Conservation (phyloP, 2,113 vertebrate species). For the Vicugna pacos region DNA sequence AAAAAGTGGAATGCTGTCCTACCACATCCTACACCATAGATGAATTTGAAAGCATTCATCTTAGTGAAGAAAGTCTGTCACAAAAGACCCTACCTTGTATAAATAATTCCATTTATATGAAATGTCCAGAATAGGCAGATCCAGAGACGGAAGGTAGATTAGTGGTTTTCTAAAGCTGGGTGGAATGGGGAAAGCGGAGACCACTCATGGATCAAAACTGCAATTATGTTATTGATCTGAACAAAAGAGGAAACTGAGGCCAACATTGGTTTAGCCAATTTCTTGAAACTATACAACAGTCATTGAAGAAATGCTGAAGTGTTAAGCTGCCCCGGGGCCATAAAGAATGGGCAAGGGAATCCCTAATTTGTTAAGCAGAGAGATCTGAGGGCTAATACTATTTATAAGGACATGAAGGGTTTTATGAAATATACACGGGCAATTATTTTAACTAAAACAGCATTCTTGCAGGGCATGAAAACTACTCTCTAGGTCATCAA, state of each 20-base stretch:
- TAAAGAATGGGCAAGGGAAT: neutral
- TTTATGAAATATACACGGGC: neutral
- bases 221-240: conserved; percentile 3
- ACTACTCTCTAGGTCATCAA: neutral
- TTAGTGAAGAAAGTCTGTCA: neutral
- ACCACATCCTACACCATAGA: neutral
- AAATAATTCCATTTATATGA: neutral
- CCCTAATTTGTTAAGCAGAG: neutral
- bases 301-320: neutral
- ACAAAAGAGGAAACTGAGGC: neutral
- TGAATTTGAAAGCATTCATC: neutral
- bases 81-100: neutral
- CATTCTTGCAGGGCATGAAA: neutral
- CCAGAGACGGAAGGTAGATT: neutral
- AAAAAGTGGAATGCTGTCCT: neutral
- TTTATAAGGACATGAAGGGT: neutral
- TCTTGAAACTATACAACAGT: neutral
- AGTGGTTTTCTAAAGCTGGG: neutral
- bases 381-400: neutral
- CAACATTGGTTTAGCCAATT: neutral
- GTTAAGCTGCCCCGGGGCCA: neutral
- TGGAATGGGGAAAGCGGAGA: neutral
- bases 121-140: neutral
- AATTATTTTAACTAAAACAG: conserved; percentile 32
- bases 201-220: neutral